phyloP scores from a whole-genome alignment of 2,888 invertebrate genomes.

The Ornithoptera priamus region DNA sequence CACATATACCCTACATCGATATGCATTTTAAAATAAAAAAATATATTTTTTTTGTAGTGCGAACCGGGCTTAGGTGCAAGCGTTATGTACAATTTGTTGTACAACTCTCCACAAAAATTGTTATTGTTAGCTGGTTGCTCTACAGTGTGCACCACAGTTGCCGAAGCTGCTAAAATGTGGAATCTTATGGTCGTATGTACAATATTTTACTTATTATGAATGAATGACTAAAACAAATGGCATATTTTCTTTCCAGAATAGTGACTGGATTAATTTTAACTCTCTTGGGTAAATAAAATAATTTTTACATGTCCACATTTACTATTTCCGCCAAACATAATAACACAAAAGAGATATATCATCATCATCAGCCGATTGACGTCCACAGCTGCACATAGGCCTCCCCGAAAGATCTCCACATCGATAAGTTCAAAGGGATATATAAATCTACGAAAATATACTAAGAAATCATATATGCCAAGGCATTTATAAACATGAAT shows the following conservation, averaged over 20 bases:
- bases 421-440: not conserved
- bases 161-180: slow-evolving; percentile 99
- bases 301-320: no score
- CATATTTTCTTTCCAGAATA: not conserved
- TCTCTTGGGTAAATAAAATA: not conserved
- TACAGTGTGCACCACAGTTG: slow-evolving; percentile 99
- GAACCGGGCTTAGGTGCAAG: slow-evolving; percentile 98
- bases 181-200: slow-evolving; percentile 97
- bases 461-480: no score
- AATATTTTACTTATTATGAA: not conserved
- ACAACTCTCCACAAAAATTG: slow-evolving; percentile 96
- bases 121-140: slow-evolving; percentile 98
- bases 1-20: slow-evolving; percentile 10
- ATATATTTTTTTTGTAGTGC: slow-evolving; percentile 83
- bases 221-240: not conserved
- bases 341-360: no score
- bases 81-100: slow-evolving; percentile 98
- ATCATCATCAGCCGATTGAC: no score
- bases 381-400: not conserved
- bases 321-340: no score
- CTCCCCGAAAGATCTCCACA: not conserved
- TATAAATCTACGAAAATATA: no score
- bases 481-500: no score
- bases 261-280: not conserved
- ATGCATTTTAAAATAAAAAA: no score